Percentiles rank a stretch among this genome's conserved stretches.
phyloP scores from a whole-genome alignment of 1,140 invertebrate genomes.

The Drosophila seguyi region DNA sequence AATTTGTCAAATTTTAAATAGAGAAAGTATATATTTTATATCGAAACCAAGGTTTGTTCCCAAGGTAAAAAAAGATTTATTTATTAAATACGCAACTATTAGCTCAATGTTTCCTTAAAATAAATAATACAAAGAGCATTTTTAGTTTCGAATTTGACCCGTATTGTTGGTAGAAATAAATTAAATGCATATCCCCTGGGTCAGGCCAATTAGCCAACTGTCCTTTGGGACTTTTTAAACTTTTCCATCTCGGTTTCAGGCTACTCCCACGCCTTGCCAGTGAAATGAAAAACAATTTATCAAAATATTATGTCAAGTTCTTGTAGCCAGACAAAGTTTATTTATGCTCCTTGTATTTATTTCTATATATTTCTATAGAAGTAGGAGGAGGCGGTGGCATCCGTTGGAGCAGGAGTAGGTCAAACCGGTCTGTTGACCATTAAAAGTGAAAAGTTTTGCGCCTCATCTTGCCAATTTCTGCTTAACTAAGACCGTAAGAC shows the following conservation, averaged over 20 bases:
- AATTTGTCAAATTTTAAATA: too few species aligned
- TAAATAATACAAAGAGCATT: neutral
- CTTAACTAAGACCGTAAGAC: slow-evolving; percentile 50
- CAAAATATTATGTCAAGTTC: slow-evolving; percentile 78
- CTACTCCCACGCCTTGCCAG: slow-evolving; percentile 1
- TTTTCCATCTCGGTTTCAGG: slow-evolving; percentile 26
- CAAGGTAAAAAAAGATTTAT: too few species aligned
- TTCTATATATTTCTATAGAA: slow-evolving; percentile 55
- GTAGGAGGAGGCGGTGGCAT: slow-evolving; percentile 2
- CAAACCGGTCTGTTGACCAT: slow-evolving; percentile 70
- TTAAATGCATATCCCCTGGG: slow-evolving; percentile 37
- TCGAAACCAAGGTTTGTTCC: neutral
- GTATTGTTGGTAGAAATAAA: slow-evolving; percentile 6
- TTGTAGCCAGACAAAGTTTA: slow-evolving; percentile 59
- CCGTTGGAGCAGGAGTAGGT: slow-evolving; percentile 44
- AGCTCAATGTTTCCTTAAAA: neutral
- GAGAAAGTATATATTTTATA: neutral
- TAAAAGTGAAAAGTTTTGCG: slow-evolving; percentile 77
- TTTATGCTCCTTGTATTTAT: slow-evolving; percentile 53
- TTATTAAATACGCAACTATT: neutral
- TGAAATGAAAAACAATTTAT: slow-evolving; percentile 71
- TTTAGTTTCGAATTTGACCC: neutral
- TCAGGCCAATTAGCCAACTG: slow-evolving; percentile 47
- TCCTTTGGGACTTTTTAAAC: slow-evolving; percentile 44
- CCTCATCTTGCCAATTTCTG: slow-evolving; percentile 48